Base-by-base conservation (phyloP, 1,140 invertebrate genomes). In the Wasmannia auropunctata region DNA sequence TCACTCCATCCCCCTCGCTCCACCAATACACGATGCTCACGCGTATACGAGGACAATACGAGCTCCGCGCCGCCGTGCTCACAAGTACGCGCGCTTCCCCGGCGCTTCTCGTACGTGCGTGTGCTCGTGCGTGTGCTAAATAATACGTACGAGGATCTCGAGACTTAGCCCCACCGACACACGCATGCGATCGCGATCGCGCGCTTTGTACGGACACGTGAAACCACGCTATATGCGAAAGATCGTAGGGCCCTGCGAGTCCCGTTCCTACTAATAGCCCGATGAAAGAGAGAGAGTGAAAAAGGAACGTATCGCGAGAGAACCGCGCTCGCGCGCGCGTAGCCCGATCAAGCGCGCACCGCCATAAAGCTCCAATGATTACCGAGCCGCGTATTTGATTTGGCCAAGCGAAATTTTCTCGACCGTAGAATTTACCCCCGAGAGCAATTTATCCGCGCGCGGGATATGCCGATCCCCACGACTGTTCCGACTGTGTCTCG, bases 301-400 rank as follows among this genome's bases (percentile, higher is more conserved):
- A 76, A 40, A 7, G 37, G 51, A 58, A 28, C n/a, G n/a, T 49
- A 60, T 16, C n/a, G 37, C 72, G 37, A 46, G 75, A 70, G 34
- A 43, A 43, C 14, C 43, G 43, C 16, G 7, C 8, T 0, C 2
- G 10, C 58, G 31, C 54, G 72, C 25, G 74, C 37, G 14, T 22
- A 63, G n/a, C 37, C 40, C 79, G 79, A 83, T 74, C 79, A 28
- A 43, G 51, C 65, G n/a, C 46, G 49, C 37, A 74, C 79, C 67
- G 28, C 51, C 79, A 72, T 83, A 83, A 83, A 83, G 79, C 79
- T 83, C 22, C 79, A 60, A 72, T 83, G 79, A 83, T 83, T 83
- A 83, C 79, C 37, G 79, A 40, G 79, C 67, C 79, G 79, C 70
- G 79, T 67, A 67, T 83, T 74, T 74, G 79, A 83, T 83, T 83